Evolutionary conservation across 30 jellyfish, hydroid and myxozoan species (phyloP), one percentile per base, ranked within the genome.

Genomic region (Hydractinia symbiolongicarpus): DNA sequence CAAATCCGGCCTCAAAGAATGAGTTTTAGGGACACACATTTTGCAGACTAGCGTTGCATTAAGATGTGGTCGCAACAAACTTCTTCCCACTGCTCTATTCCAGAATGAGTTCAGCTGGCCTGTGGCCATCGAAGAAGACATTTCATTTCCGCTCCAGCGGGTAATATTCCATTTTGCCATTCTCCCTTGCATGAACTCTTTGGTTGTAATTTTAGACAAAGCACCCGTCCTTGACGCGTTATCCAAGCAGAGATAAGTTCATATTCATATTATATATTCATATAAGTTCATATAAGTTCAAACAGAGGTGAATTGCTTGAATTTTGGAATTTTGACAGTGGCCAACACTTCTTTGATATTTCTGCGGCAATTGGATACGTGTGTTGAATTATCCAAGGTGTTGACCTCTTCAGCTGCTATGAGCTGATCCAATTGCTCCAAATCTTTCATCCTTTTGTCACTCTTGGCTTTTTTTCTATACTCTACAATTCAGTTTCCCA

Each of bases 31-130:
- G n/a, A 57, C 68, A n/a, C 68, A 57, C n/a, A n/a, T 57, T n/a
- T 57, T 57, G 10, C 68, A n/a, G 13, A 57, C 68, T 57, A 57
- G 68, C 10, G 68, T 57, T 57, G 68, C 68, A n/a, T 57, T 57
- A 10, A 57, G 10, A 9, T n/a, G 10, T 10, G 68, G 68, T 57
- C 68, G 10, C 13, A 9, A 10, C 13, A 57, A 10, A n/a, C 13
- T 57, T n/a, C n/a, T 57, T n/a, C 68, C 68, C 13, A 57, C 68
- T n/a, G n/a, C 10, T n/a, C 68, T 57, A 57, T n/a, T 57, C 68
- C 68, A 57, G 68, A 57, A 57, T 9, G 68, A 57, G 68, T 57
- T 57, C n/a, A 57, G 10, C 68, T 57, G 68, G 68, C 68, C n/a
- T n/a, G 68, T 9, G 13, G n/a, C 68, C 68, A 57, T 57, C 68